Percentiles rank a stretch among this genome's conserved stretches.
These are phyloP conservation scores for Drosophila lacicola DNA, from an alignment of 2,888 invertebrate genomes.

Conservation along the genomic window DNA sequence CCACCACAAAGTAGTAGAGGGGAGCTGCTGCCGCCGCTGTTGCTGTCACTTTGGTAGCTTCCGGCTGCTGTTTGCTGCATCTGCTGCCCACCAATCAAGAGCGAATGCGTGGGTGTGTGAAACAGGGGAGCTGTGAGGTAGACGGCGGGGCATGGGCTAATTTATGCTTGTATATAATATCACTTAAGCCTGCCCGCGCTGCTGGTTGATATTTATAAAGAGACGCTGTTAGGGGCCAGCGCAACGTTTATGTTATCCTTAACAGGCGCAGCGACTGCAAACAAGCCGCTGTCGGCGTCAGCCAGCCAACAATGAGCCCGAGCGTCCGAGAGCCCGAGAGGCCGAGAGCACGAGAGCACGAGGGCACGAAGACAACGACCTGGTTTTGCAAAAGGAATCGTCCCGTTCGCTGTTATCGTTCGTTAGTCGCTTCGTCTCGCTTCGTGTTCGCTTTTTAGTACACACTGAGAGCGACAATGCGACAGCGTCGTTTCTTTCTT, in stretches of 20 bases:
- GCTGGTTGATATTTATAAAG: slow-evolving; percentile 54
- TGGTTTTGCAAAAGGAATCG: slow-evolving; percentile 56
- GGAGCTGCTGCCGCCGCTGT: neutral
- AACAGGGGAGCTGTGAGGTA: neutral
- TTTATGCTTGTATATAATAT: slow-evolving; percentile 71
- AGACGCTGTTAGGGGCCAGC: slow-evolving; percentile 11
- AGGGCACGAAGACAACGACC: slow-evolving; percentile 71
- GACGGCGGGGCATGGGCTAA: slow-evolving; percentile 27
- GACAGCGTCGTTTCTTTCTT: slow-evolving; percentile 31
- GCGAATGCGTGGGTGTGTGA: slow-evolving; percentile 52
- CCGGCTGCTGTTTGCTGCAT: slow-evolving; percentile 61
- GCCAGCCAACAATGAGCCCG: slow-evolving; percentile 5
- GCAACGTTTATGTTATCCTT: slow-evolving; percentile 40
- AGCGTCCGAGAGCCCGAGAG: slow-evolving; percentile 9
- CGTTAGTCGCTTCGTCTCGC: slow-evolving; percentile 18
- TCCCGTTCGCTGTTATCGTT: slow-evolving; percentile 6
- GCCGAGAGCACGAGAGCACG: slow-evolving; percentile 33
- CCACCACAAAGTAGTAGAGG: neutral
- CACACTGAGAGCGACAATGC: slow-evolving; percentile 47
- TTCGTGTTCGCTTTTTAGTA: slow-evolving; percentile 52
- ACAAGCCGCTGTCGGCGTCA: slow-evolving; percentile 6
- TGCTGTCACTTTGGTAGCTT: slow-evolving; percentile 51
- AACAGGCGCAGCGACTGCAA: slow-evolving; percentile 37
- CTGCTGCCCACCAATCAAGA: slow-evolving; percentile 83
- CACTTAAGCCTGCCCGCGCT: slow-evolving; percentile 62